These are phyloP conservation scores for Elymnias hypermnestra DNA, from an alignment of 1,140 invertebrate species.

Conservation along the genomic window DNA sequence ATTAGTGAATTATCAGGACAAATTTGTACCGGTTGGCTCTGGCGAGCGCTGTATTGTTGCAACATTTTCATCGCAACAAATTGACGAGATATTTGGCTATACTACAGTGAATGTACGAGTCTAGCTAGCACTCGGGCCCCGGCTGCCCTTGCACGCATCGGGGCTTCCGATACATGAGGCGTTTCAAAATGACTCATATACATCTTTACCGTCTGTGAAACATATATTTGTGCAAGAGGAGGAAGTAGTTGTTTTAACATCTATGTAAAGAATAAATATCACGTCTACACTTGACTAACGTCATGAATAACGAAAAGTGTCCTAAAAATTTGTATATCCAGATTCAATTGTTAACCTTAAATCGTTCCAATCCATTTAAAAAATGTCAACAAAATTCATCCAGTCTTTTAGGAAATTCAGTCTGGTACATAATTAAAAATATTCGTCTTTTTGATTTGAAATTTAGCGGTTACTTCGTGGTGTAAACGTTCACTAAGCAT, in stretches of 20 bases:
- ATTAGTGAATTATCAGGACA: slow-evolving; percentile 76
- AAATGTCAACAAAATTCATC: too few species aligned
- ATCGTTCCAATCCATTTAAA: too few species aligned
- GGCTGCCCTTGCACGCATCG: slow-evolving; percentile 43
- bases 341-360: too few species aligned
- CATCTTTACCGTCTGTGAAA: slow-evolving; percentile 48
- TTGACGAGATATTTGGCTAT: slow-evolving; percentile 79
- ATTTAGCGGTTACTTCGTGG: too few species aligned
- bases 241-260: slow-evolving; percentile 54
- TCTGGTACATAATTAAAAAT: too few species aligned
- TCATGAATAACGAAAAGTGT: too few species aligned
- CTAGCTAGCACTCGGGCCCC: slow-evolving; percentile 62
- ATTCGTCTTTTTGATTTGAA: too few species aligned
- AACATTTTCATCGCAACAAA: slow-evolving; percentile 79
- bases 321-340: too few species aligned
- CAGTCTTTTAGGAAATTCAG: too few species aligned
- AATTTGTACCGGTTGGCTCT: slow-evolving; percentile 74
- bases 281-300: too few species aligned
- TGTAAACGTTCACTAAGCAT: too few species aligned
- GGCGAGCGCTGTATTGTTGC: slow-evolving; percentile 79
- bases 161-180: slow-evolving; percentile 38
- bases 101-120: slow-evolving; percentile 69
- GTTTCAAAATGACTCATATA: slow-evolving; percentile 48
- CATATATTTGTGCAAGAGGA: slow-evolving; percentile 58
- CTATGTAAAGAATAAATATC: too few species aligned